Evolutionary conservation across 2,888 invertebrate species (phyloP).

Genomic region (Bombyx huttoni): DNA sequence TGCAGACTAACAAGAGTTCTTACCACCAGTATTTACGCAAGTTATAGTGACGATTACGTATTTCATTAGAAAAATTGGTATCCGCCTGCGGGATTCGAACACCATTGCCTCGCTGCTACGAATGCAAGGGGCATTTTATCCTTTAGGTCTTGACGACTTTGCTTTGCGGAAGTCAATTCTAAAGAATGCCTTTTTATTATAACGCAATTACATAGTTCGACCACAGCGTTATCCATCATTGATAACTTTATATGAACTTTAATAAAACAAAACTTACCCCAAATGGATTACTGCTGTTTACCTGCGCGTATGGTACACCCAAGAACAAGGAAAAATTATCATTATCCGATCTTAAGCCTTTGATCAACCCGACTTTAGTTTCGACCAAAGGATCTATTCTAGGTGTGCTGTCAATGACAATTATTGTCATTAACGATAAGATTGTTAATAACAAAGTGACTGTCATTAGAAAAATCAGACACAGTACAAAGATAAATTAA

Average conservation of each 20-base stretch:
- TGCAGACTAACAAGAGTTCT: too few species aligned
- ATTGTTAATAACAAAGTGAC: not conserved
- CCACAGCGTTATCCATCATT: not conserved
- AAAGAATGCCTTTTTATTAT: too few species aligned
- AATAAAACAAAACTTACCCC: slow-evolving; percentile 17
- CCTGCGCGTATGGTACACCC: slow-evolving; percentile 27
- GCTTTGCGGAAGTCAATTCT: too few species aligned
- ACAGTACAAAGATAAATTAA: not conserved
- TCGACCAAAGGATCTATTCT: slow-evolving; percentile 8
- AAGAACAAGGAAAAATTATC: slow-evolving; percentile 26
- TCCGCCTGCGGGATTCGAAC: too few species aligned
- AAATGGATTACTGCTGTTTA: slow-evolving; percentile 23
- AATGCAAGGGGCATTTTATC: too few species aligned
- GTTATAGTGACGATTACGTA: too few species aligned
- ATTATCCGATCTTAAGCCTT: slow-evolving; percentile 18
- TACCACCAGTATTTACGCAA: too few species aligned
- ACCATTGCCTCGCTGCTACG: too few species aligned
- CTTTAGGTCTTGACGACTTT: too few species aligned
- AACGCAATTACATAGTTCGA: too few species aligned
- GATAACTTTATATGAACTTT: not conserved
- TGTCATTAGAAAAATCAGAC: not conserved
- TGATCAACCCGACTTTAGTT: slow-evolving; percentile 15
- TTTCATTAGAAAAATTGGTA: too few species aligned
- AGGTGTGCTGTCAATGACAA: slow-evolving; percentile 32
- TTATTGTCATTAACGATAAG: not conserved